These are phyloP conservation scores for Sebastes aleutianus DNA, from an alignment of 2,797 vertebrate species.

Conservation along the genomic window DNA sequence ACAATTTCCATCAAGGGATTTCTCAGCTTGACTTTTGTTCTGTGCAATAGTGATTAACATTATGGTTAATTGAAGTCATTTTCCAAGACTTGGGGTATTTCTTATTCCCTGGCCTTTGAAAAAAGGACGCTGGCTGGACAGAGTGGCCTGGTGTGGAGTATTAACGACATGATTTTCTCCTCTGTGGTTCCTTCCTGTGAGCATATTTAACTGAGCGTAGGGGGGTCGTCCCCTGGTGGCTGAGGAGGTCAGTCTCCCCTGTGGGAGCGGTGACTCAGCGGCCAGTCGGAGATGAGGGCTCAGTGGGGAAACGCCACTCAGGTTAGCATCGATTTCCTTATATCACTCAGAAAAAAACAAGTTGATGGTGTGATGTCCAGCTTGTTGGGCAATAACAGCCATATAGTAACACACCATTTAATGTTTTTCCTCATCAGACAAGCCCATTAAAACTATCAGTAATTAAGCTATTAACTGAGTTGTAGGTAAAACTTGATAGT, in stretches of 20 bases:
- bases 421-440: constrained; percentile 36
- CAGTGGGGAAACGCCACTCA: constrained; percentile 54
- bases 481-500: not conserved
- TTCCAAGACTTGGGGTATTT: constrained; percentile 85
- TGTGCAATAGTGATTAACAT: constrained; percentile 97
- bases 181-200: constrained; percentile 80
- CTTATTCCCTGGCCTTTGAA: constrained; percentile 65
- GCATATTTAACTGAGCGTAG: constrained; percentile 83
- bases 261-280: constrained; percentile 52
- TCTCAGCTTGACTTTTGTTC: constrained; percentile 96
- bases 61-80: constrained; percentile 97
- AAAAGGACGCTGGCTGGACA: constrained; percentile 79
- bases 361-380: constrained; percentile 42
- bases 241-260: constrained; percentile 84
- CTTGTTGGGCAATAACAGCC: constrained; percentile 30
- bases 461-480: constrained; percentile 39
- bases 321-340: constrained; percentile 56
- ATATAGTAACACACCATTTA: constrained; percentile 27
- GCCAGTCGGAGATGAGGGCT: constrained; percentile 63
- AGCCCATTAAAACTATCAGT: constrained; percentile 35
- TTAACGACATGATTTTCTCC: constrained; percentile 83
- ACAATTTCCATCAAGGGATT: constrained; percentile 99
- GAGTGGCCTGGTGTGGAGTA: constrained; percentile 80
- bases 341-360: constrained; percentile 1
- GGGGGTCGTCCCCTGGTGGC: constrained; percentile 75